A percentile compares a stretch with the other conserved stretches of the same genome.
Conservation (phyloP, 2,797 vertebrate genomes). For the Hydrophis major region DNA sequence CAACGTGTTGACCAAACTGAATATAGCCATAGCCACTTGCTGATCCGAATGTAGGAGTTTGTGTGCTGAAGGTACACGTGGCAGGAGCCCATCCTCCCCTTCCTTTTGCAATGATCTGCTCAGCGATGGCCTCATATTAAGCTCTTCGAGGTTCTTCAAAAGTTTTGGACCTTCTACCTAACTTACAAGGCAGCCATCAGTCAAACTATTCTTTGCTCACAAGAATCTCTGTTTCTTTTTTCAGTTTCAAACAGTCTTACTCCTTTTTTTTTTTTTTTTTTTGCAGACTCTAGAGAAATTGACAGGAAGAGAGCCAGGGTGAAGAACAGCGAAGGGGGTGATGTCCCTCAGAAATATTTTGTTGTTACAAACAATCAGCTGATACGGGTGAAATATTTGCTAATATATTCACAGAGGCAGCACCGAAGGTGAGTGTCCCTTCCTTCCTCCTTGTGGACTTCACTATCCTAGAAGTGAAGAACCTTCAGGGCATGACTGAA, state of each 20-base stretch:
- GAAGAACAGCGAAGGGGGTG: constrained; percentile 93
- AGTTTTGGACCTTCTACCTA: neutral
- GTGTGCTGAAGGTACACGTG: neutral
- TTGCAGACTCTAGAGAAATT: constrained; percentile 85
- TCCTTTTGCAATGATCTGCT: neutral
- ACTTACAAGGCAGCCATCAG: neutral
- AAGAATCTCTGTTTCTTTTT: neutral
- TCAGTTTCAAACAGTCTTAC: neutral
- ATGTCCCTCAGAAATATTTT: constrained; percentile 95
- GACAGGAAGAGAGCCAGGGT: constrained; percentile 89
- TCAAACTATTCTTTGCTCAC: neutral
- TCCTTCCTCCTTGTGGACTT: neutral
- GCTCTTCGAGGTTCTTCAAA: neutral
- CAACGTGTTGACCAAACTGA: neutral
- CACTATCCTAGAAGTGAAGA: neutral
- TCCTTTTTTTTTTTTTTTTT: neutral
- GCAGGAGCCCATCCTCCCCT: neutral
- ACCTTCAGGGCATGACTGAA: neutral
- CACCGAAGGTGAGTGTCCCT: constrained; percentile 73
- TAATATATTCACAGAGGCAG: constrained; percentile 92
- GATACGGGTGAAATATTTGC: constrained; percentile 89
- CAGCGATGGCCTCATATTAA: neutral
- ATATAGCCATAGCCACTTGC: neutral
- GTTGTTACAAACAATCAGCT: constrained; percentile 98
- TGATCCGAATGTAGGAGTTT: neutral